These are phyloP conservation scores for Agriopis aurantiaria DNA, from an alignment of 2,888 invertebrate genomes.

Conservation along the genomic window DNA sequence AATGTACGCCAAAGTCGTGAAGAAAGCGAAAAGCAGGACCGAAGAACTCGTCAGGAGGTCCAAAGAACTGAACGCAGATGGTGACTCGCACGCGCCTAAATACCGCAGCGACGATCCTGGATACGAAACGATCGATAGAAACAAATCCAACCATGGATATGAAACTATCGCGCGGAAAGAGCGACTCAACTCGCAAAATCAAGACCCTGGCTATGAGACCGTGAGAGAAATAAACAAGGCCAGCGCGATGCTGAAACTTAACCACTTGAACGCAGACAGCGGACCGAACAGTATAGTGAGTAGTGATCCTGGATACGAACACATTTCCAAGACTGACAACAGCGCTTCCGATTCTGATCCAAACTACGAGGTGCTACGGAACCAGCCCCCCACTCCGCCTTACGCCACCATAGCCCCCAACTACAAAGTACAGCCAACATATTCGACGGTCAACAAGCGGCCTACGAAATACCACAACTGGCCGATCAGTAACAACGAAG, in stretches of 20 bases:
- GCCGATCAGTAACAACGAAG: conserved; percentile 82
- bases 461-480: conserved; percentile 83
- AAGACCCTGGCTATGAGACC: conserved; percentile 89
- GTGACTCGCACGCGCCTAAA: conserved; percentile 59
- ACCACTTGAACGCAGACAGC: conserved; percentile 75
- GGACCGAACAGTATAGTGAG: conserved; percentile 87
- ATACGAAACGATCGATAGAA: conserved; percentile 82
- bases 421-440: conserved; percentile 80
- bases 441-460: conserved; percentile 86
- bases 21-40: conserved; percentile 86
- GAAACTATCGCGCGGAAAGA: conserved; percentile 85
- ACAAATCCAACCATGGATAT: conserved; percentile 86
- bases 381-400: conserved; percentile 82
- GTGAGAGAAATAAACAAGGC: conserved; percentile 76
- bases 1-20: conserved; percentile 95
- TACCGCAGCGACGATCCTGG: conserved; percentile 81
- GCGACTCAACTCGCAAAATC: conserved; percentile 73
- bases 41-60: conserved; percentile 67
- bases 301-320: conserved; percentile 92
- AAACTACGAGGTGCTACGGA: conserved; percentile 92
- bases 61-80: conserved; percentile 62
- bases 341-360: conserved; percentile 89
- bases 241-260: conserved; percentile 67
- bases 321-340: conserved; percentile 82
- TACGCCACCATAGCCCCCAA: conserved; percentile 80